phyloP scores from a whole-genome alignment of 2,113 vertebrate genomes.

The Tricholaema leucomelas region DNA sequence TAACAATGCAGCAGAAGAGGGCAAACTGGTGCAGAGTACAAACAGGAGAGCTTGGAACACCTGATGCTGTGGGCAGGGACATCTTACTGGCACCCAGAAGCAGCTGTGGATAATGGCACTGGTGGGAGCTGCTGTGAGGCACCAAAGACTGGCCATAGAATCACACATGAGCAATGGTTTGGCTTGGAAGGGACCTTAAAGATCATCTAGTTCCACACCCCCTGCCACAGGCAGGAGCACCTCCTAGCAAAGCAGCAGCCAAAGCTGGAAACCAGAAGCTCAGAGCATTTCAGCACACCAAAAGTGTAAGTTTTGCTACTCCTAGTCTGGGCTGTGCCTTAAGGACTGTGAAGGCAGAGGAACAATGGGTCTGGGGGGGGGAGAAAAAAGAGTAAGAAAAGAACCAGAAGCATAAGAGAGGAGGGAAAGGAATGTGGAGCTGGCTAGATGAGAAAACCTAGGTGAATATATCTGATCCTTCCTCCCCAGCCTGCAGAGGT shows the following conservation, averaged over 20 bases:
- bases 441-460: conserved; percentile 54
- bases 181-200: too few relatives aligned
- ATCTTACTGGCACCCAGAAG: neutral
- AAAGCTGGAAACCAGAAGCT: neutral
- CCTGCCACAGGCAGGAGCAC: too few relatives aligned
- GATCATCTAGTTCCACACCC: too few relatives aligned
- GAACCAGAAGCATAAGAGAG: conserved; percentile 17
- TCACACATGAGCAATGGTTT: too few relatives aligned
- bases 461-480: conserved; percentile 54
- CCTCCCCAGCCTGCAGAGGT: conserved; percentile 27
- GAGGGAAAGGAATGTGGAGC: conserved; percentile 45
- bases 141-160: neutral
- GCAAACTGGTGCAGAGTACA: neutral
- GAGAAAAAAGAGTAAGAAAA: neutral
- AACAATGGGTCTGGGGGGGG: neutral
- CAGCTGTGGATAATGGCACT: neutral
- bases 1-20: neutral
- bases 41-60: neutral
- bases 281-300: neutral
- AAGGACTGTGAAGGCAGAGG: neutral
- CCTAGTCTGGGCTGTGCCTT: neutral
- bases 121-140: neutral
- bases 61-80: neutral
- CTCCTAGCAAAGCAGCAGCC: neutral
- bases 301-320: neutral